These are phyloP conservation scores for Lamellibrachia luymesi DNA, from an alignment of 1,140 invertebrate genomes.

Conservation along the genomic window DNA sequence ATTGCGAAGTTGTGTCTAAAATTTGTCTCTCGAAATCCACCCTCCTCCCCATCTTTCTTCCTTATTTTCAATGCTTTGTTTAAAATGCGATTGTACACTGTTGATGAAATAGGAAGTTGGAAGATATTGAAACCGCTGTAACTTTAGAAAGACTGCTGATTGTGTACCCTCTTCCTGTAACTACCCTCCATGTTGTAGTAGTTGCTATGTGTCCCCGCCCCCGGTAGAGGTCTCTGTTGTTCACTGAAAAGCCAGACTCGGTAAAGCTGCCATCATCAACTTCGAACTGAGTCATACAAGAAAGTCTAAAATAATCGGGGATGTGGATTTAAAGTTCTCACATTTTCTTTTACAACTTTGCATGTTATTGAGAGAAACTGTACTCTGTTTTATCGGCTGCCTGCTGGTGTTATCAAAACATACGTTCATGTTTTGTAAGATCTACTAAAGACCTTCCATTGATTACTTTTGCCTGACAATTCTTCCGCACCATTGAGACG, in stretches of 20 bases:
- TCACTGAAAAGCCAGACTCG: neutral
- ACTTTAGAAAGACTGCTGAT: neutral
- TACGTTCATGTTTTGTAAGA: neutral
- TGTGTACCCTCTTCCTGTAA: neutral
- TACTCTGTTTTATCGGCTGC: neutral
- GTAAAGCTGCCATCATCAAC: neutral
- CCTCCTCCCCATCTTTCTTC: too few species aligned
- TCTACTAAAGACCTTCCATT: neutral
- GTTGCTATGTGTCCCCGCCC: neutral
- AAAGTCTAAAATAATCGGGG: neutral
- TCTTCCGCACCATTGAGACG: neutral
- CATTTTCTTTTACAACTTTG: neutral
- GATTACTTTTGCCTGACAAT: neutral
- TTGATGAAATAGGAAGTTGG: too few species aligned
- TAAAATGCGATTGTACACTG: too few species aligned
- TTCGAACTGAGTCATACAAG: neutral
- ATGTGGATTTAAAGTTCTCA: neutral
- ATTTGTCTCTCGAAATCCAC: too few species aligned
- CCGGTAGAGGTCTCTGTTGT: neutral
- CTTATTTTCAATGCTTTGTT: too few species aligned
- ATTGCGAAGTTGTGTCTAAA: too few species aligned
- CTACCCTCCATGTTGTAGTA: neutral
- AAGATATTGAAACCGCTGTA: too few species aligned
- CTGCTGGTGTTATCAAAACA: neutral
- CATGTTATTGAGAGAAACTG: neutral